Evolutionary conservation across 1,140 invertebrate genomes (phyloP).

Genomic region (Arctopsyche grandis): DNA sequence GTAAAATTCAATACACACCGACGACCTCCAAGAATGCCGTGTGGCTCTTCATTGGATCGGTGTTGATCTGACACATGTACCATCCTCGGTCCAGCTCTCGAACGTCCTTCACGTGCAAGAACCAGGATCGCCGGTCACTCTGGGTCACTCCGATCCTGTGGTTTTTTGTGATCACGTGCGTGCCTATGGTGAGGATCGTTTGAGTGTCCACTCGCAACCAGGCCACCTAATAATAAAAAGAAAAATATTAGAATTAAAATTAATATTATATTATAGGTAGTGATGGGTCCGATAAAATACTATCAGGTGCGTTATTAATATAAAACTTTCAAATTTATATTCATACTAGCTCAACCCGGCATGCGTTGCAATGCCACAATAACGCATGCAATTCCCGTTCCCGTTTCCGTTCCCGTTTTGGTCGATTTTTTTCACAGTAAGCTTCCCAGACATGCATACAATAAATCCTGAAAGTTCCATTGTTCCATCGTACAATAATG

Average conservation of each 20-base stretch:
- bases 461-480: too few relatives aligned
- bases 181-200: slow-evolving; percentile 90
- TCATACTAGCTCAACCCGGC: too few relatives aligned
- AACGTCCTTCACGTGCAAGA: slow-evolving; percentile 84
- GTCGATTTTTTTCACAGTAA: too few relatives aligned
- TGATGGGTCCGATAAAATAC: too few relatives aligned
- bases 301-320: too few relatives aligned
- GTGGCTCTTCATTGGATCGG: slow-evolving; percentile 91
- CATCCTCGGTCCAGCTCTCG: slow-evolving; percentile 81
- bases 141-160: slow-evolving; percentile 84
- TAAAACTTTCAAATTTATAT: too few relatives aligned
- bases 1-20: slow-evolving; percentile 68
- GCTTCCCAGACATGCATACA: too few relatives aligned
- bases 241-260: not conserved
- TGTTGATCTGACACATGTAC: slow-evolving; percentile 93
- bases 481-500: too few relatives aligned
- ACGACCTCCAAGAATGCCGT: slow-evolving; percentile 89
- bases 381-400: too few relatives aligned
- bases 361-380: too few relatives aligned
- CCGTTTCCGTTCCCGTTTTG: too few relatives aligned
- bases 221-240: slow-evolving; percentile 74
- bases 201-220: slow-evolving; percentile 91
- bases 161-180: slow-evolving; percentile 89
- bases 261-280: not conserved
- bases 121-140: slow-evolving; percentile 84